These are phyloP conservation scores for Hippocampus zosterae DNA, from an alignment of 2,113 vertebrate species.

Conservation along the genomic window DNA sequence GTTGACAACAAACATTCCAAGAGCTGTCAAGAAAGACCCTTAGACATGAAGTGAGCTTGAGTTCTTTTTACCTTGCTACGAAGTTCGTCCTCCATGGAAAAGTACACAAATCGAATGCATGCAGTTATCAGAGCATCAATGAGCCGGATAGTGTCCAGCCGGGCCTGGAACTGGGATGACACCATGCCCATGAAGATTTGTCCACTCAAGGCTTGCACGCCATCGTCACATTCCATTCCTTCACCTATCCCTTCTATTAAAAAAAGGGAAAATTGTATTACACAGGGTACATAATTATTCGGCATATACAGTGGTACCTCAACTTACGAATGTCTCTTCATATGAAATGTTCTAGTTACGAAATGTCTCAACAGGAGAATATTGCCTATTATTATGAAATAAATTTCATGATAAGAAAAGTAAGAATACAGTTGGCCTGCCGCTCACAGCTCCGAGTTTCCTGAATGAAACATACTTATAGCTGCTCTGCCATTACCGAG, in stretches of 20 bases:
- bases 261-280: neutral
- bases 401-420: no score
- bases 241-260: constrained; percentile 93
- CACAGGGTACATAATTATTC: no score
- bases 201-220: constrained; percentile 92
- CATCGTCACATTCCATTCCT: constrained; percentile 91
- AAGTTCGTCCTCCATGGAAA: constrained; percentile 96
- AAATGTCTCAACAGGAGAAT: no score
- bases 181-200: constrained; percentile 99
- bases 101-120: constrained; percentile 98
- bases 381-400: no score
- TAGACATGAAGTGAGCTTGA: neutral
- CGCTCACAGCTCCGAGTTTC: no score
- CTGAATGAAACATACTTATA: no score
- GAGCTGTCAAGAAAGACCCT: neutral
- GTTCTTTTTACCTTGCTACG: constrained; percentile 86
- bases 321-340: no score
- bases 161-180: constrained; percentile 97
- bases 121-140: constrained; percentile 95
- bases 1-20: neutral
- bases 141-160: constrained; percentile 91
- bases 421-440: no score
- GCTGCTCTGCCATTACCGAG: no score
- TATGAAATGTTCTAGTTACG: no score
- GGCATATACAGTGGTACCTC: no score